phyloP scores from a whole-genome alignment of 2,113 vertebrate species.

The Pogona vitticeps region DNA sequence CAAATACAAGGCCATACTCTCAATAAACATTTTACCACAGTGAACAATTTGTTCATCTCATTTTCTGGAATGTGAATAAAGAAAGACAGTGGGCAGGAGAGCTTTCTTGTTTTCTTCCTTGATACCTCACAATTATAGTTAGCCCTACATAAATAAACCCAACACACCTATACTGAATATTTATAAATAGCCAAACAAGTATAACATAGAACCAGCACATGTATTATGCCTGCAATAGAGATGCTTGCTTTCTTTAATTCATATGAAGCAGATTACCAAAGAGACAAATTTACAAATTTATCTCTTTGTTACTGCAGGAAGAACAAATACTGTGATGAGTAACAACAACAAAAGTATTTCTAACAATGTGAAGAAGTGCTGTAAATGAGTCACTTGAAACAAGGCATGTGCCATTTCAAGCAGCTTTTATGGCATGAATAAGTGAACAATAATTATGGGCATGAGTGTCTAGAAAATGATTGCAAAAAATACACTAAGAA shows the following conservation, averaged over 20 bases:
- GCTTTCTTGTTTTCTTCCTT: background rate
- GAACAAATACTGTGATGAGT: too few relatives aligned
- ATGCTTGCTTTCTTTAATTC: background rate
- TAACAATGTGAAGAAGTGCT: background rate
- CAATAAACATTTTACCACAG: constrained; percentile 1
- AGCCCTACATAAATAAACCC: background rate
- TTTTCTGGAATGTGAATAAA: background rate
- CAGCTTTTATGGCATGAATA: background rate
- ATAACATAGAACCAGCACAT: background rate
- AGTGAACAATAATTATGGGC: background rate
- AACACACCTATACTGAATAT: background rate
- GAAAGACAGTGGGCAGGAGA: background rate
- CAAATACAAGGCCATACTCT: background rate
- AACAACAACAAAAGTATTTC: too few relatives aligned
- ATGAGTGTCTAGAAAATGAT: background rate
- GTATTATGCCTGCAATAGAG: background rate
- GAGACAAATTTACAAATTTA: background rate
- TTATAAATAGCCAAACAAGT: background rate
- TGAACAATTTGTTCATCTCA: background rate
- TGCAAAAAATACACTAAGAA: background rate
- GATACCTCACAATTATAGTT: background rate
- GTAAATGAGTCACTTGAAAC: background rate
- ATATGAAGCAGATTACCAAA: background rate
- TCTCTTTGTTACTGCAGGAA: background rate
- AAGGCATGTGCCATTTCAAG: background rate